phyloP scores from a whole-genome alignment of 2,888 invertebrate genomes.

The Apodemia mormo region DNA sequence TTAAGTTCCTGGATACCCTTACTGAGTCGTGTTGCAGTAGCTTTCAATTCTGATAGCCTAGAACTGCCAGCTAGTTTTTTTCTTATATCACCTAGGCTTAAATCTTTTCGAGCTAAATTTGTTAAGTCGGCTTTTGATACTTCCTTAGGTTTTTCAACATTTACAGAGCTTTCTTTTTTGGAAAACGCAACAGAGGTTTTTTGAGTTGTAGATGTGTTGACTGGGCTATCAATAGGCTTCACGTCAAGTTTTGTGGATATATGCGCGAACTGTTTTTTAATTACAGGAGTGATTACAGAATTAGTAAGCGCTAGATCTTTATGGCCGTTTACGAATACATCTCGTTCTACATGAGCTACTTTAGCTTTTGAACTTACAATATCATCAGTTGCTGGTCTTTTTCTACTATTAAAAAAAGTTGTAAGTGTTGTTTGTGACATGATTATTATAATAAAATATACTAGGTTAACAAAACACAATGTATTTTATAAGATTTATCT shows the following conservation, averaged over 20 bases:
- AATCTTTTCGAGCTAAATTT: slow-evolving; percentile 78
- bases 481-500: background rate
- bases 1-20: slow-evolving; percentile 84
- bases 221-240: slow-evolving; percentile 17
- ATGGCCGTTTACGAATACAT: slow-evolving; percentile 37
- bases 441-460: slow-evolving; percentile 21
- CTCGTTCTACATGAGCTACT: slow-evolving; percentile 58
- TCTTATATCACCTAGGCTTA: slow-evolving; percentile 86
- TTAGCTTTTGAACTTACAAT: slow-evolving; percentile 78
- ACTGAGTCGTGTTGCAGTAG: slow-evolving; percentile 84
- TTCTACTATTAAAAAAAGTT: slow-evolving; percentile 88
- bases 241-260: slow-evolving; percentile 21
- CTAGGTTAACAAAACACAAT: background rate
- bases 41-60: slow-evolving; percentile 86
- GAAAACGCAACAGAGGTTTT: slow-evolving; percentile 47
- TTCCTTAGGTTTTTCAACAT: slow-evolving; percentile 46
- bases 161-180: slow-evolving; percentile 59
- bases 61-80: slow-evolving; percentile 85
- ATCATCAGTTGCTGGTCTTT: slow-evolving; percentile 88
- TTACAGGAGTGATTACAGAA: slow-evolving; percentile 27
- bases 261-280: slow-evolving; percentile 26
- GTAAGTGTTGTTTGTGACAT: slow-evolving; percentile 91
- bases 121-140: slow-evolving; percentile 61
- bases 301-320: slow-evolving; percentile 33
- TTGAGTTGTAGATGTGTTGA: slow-evolving; percentile 23